Evolutionary conservation across 2,113 vertebrate genomes (phyloP).

Genomic region (Pipa parva): DNA sequence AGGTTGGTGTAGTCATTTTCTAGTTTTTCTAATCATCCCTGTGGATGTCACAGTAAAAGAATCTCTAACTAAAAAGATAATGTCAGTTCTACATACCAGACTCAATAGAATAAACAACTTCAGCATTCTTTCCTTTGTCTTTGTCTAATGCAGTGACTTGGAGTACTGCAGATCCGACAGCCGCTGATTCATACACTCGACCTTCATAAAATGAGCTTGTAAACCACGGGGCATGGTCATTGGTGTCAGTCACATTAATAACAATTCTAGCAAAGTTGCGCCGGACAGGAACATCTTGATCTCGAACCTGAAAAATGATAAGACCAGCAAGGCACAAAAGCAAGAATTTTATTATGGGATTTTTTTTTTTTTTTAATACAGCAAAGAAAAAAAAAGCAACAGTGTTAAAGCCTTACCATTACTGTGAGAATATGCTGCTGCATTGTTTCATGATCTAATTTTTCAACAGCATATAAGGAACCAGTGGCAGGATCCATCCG

Average conservation of each 20-base stretch:
- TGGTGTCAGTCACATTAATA: conserved; percentile 83
- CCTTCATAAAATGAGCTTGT: conserved; percentile 81
- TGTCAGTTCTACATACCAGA: conserved; percentile 71
- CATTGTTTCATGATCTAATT: conserved; percentile 85
- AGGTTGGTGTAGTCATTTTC: no score
- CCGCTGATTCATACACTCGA: conserved; percentile 84
- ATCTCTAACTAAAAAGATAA: neutral
- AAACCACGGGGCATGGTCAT: conserved; percentile 93
- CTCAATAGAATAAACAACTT: conserved; percentile 86
- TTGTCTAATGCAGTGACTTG: conserved; percentile 91
- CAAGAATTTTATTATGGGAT: neutral
- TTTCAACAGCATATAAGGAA: conserved; percentile 76
- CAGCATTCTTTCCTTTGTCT: conserved; percentile 88
- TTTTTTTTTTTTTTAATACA: neutral
- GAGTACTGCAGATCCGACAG: conserved; percentile 80
- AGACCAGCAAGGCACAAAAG: neutral
- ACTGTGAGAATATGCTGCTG: conserved; percentile 85
- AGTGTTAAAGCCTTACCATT: conserved; percentile 71
- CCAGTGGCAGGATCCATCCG: conserved; percentile 86
- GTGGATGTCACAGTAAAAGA: no score
- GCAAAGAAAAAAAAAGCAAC: neutral
- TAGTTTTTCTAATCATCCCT: no score
- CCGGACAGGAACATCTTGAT: conserved; percentile 94
- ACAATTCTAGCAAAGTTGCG: conserved; percentile 86
- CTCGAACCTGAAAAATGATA: conserved; percentile 75